phyloP scores from a whole-genome alignment of 2,797 vertebrate species.

The Pygocentrus nattereri region DNA sequence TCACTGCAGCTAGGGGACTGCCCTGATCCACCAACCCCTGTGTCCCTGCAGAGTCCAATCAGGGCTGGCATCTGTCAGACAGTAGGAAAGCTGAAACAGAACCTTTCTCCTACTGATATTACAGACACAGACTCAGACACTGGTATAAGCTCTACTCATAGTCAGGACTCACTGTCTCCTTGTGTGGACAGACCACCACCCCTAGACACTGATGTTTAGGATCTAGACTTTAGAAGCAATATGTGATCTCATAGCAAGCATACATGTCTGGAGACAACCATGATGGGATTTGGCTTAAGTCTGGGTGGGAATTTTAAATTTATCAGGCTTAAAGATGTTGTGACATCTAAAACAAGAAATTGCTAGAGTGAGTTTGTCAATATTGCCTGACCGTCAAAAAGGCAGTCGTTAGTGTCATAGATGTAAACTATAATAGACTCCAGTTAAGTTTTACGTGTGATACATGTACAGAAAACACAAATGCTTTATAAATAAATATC shows the following conservation, averaged over 20 bases:
- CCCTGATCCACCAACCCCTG: conserved; percentile 61
- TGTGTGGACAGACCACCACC: conserved; percentile 78
- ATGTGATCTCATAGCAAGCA: not conserved
- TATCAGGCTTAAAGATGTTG: not conserved
- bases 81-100: conserved; percentile 74
- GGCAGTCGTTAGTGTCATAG: not conserved
- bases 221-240: not conserved
- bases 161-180: conserved; percentile 92
- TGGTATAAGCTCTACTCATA: conserved; percentile 97
- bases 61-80: conserved; percentile 63
- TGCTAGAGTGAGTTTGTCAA: not conserved
- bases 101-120: conserved; percentile 77
- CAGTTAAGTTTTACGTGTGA: too few relatives aligned
- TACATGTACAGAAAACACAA: too few relatives aligned
- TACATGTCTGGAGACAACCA: not conserved
- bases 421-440: too few relatives aligned
- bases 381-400: not conserved
- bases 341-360: not conserved
- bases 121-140: conserved; percentile 98
- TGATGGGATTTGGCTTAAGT: not conserved
- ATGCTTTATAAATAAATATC: too few relatives aligned
- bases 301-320: not conserved
- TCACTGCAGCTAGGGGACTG: conserved; percentile 76
- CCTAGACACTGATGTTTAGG: conserved; percentile 75
- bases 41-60: conserved; percentile 65